phyloP scores from a whole-genome alignment of 1,140 invertebrate genomes.

The Nebria ingens region DNA sequence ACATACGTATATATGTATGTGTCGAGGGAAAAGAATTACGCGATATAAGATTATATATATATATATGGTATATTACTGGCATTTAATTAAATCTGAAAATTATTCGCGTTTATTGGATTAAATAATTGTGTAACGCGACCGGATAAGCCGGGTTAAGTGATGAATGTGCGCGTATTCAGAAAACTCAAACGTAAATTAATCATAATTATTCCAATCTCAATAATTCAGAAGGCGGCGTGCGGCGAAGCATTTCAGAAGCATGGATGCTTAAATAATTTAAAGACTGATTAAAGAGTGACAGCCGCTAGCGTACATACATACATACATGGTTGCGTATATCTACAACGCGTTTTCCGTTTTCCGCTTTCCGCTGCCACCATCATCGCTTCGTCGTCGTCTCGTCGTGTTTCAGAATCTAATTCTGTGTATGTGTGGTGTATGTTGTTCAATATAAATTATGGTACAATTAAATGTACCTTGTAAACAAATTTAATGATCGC shows the following conservation, averaged over 20 bases:
- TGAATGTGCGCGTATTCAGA: not conserved
- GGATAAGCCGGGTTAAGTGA: not conserved
- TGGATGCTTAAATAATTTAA: constrained; percentile 3
- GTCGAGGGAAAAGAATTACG: no score
- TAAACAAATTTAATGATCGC: not conserved
- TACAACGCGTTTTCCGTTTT: no score
- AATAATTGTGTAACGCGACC: not conserved
- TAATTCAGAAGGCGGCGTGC: not conserved
- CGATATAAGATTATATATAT: no score
- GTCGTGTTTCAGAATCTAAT: no score
- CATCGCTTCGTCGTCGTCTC: no score
- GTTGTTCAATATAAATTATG: not conserved
- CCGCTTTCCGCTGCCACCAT: no score
- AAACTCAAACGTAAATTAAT: constrained; percentile 5
- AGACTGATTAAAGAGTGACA: not conserved
- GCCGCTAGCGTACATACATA: not conserved
- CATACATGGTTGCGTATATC: no score
- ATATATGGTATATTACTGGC: no score
- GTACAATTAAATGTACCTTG: not conserved
- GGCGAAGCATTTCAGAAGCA: not conserved
- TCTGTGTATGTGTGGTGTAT: not conserved
- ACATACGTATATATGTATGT: no score
- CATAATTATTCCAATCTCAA: constrained; percentile 9
- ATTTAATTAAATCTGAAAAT: no score
- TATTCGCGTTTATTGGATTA: not conserved